Evolutionary conservation across 2,888 invertebrate genomes (phyloP).

Genomic region (Sinotaia quadrata): DNA sequence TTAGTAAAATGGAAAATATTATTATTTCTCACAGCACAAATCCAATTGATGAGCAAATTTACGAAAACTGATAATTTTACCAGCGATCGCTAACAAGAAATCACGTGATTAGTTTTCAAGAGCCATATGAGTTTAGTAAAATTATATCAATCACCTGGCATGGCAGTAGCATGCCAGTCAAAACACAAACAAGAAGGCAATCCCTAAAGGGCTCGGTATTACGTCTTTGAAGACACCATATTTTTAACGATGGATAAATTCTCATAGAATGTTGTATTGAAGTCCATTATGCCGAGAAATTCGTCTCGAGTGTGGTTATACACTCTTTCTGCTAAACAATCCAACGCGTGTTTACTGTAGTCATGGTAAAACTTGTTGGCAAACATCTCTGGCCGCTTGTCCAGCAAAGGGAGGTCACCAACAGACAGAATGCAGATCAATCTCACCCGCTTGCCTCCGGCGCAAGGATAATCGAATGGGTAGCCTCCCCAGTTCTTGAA

Average conservation of each 20-base stretch:
- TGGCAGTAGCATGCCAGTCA: too few species aligned
- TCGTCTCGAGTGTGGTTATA: slow-evolving; percentile 38
- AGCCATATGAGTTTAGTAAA: too few species aligned
- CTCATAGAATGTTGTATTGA: slow-evolving; percentile 26
- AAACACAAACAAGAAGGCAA: too few species aligned
- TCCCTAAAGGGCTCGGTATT: too few species aligned
- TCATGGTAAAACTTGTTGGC: slow-evolving; percentile 63
- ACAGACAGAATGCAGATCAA: slow-evolving; percentile 41
- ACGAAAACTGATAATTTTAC: too few species aligned
- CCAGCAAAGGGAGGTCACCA: slow-evolving; percentile 52
- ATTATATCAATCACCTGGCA: too few species aligned
- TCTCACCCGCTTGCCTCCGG: slow-evolving; percentile 19
- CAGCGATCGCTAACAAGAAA: too few species aligned
- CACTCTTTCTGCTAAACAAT: slow-evolving; percentile 59
- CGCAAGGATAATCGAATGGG: slow-evolving; percentile 12
- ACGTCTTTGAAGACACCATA: slow-evolving; percentile 9
- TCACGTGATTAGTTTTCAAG: too few species aligned
- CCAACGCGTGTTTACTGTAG: slow-evolving; percentile 47
- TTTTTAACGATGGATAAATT: slow-evolving; percentile 25
- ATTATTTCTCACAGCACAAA: too few species aligned
- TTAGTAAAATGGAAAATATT: too few species aligned
- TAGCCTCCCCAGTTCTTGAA: slow-evolving; percentile 26
- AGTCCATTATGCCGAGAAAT: slow-evolving; percentile 13
- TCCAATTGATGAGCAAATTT: too few species aligned
- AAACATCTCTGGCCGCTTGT: slow-evolving; percentile 45